Percentiles rank a stretch among this genome's conserved stretches.
Evolutionary conservation across 2,797 vertebrate genomes (phyloP).

Genomic region (Poecilia picta): DNA sequence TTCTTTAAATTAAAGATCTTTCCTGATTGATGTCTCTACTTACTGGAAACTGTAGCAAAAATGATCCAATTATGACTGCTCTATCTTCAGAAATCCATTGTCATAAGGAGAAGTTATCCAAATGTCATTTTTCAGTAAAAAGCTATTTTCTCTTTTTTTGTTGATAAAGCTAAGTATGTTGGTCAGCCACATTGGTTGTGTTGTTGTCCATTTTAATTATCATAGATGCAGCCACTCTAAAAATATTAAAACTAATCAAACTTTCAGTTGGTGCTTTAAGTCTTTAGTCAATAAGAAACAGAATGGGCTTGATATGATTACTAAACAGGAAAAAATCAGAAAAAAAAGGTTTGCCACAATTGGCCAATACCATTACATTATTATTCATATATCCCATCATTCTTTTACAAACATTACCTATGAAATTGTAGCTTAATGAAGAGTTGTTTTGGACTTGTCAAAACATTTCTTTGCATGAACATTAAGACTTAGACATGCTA

Average conservation of each 20-base stretch:
- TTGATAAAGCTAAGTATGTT: neutral
- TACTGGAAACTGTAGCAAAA: neutral
- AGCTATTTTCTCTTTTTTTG: neutral
- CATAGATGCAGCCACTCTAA: neutral
- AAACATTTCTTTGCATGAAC: neutral
- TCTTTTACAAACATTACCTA: neutral
- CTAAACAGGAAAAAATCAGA: neutral
- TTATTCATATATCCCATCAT: neutral
- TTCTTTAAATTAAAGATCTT: neutral
- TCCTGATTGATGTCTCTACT: neutral
- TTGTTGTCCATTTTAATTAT: neutral
- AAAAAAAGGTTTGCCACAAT: neutral
- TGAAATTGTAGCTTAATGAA: neutral
- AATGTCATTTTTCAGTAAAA: neutral
- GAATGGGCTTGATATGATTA: neutral
- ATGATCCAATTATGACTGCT: neutral
- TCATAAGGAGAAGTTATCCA: neutral
- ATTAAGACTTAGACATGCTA: neutral
- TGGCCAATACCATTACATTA: neutral
- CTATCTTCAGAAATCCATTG: neutral
- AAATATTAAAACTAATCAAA: neutral
- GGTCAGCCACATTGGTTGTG: neutral
- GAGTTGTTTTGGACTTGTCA: neutral
- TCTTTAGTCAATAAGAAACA: neutral
- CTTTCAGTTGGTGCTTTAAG: neutral